Evolutionary conservation across 2,113 vertebrate species (phyloP).

Genomic region (Hypanus sabinus): DNA sequence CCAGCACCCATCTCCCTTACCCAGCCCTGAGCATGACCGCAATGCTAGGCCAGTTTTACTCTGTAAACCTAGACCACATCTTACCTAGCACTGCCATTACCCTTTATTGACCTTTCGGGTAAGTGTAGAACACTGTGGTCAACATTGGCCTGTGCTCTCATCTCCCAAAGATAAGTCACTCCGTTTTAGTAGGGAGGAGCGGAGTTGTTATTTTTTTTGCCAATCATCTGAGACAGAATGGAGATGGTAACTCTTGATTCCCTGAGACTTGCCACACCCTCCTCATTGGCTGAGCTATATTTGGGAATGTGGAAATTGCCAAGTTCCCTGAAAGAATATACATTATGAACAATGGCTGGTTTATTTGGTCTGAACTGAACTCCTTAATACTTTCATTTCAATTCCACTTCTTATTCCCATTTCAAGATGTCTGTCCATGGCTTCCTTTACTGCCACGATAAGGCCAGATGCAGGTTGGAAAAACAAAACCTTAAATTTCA

Average conservation of each 20-base stretch:
- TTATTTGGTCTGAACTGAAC: not conserved
- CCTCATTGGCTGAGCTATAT: not conserved
- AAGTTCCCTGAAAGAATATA: not conserved
- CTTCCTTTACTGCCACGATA: no score
- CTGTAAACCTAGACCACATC: no score
- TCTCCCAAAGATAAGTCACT: not conserved
- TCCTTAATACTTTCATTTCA: no score
- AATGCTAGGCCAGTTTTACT: not conserved
- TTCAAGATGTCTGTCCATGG: no score
- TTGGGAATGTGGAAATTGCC: no score
- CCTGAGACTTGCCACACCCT: not conserved
- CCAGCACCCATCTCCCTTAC: not conserved
- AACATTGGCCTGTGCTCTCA: no score
- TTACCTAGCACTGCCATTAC: no score
- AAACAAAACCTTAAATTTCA: no score
- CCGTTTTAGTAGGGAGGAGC: no score
- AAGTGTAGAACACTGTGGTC: not conserved
- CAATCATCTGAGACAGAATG: not conserved
- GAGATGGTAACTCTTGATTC: not conserved
- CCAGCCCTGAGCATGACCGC: no score
- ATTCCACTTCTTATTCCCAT: no score
- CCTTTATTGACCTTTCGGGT: not conserved
- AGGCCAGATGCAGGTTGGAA: no score
- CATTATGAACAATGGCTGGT: not conserved
- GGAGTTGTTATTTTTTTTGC: not conserved